Conservation (phyloP, 2,113 vertebrate genomes). For the Uria aalge region DNA sequence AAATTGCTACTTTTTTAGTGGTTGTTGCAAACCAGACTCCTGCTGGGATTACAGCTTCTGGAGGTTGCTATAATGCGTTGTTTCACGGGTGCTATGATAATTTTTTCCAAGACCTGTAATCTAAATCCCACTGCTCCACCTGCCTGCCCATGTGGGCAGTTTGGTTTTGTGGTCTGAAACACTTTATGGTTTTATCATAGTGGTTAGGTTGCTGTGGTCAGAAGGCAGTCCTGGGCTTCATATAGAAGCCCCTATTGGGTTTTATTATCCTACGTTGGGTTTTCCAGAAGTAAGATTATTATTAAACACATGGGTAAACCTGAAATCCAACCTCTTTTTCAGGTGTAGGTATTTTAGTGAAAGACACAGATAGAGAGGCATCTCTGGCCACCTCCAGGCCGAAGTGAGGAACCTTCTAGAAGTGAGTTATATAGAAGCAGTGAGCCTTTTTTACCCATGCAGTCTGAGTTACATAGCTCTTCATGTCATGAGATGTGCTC, state of each 20-base stretch:
- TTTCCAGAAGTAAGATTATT: background rate
- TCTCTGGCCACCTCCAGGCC: background rate
- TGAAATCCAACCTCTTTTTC: background rate
- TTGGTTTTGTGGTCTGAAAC: background rate
- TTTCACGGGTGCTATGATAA: background rate
- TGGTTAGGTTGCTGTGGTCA: background rate
- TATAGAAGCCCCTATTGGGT: background rate
- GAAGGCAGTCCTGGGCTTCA: background rate
- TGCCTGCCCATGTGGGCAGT: background rate
- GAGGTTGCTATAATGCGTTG: background rate
- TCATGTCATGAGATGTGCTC: background rate
- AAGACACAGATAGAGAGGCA: background rate
- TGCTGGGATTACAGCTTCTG: background rate
- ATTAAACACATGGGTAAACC: background rate
- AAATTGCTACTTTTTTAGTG: background rate
- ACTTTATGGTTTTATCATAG: background rate
- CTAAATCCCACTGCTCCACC: background rate
- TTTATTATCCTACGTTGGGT: background rate
- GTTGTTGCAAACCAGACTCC: background rate
- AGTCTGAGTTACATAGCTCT: background rate
- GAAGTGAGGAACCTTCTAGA: background rate
- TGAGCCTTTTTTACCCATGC: background rate
- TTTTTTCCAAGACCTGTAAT: background rate
- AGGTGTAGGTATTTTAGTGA: background rate
- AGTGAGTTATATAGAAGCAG: background rate